Evolutionary conservation across 2,888 invertebrate species (phyloP).

Genomic region (Epistrophe eligans): DNA sequence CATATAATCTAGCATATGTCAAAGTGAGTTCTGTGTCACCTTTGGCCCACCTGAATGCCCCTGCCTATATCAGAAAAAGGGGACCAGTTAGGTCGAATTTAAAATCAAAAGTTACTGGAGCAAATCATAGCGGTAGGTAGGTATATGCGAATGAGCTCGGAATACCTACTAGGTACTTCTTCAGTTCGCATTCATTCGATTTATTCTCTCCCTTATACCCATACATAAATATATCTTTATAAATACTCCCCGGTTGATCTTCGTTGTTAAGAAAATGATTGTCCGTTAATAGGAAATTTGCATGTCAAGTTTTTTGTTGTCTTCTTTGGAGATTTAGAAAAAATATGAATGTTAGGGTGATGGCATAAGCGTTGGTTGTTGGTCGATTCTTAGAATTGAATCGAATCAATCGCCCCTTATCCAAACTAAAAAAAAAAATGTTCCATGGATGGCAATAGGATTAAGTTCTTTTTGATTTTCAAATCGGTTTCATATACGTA

Average conservation of each 20-base stretch:
- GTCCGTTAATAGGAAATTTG: conserved; percentile 75
- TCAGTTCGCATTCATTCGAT: conserved; percentile 52
- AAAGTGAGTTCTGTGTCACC: conserved; percentile 52
- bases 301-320: conserved; percentile 64
- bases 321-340: conserved; percentile 56
- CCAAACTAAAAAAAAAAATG: conserved; percentile 38
- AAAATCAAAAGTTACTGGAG: conserved; percentile 71
- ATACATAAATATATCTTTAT: background rate
- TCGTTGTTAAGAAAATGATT: conserved; percentile 69
- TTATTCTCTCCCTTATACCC: background rate
- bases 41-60: conserved; percentile 66
- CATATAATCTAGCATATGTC: conserved; percentile 52
- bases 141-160: conserved; percentile 50
- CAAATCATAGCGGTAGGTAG: conserved; percentile 62
- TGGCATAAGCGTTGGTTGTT: conserved; percentile 41
- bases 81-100: conserved; percentile 42
- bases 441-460: conserved; percentile 59
- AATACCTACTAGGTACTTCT: conserved; percentile 40
- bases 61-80: conserved; percentile 19
- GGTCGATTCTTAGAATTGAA: conserved; percentile 59
- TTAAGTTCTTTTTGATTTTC: conserved; percentile 66
- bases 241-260: conserved; percentile 44
- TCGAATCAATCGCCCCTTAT: conserved; percentile 66
- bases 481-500: conserved; percentile 26
- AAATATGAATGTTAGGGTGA: conserved; percentile 45